Base-by-base conservation (phyloP, 2,797 vertebrate genomes). In the Calcarius lapponicus region DNA sequence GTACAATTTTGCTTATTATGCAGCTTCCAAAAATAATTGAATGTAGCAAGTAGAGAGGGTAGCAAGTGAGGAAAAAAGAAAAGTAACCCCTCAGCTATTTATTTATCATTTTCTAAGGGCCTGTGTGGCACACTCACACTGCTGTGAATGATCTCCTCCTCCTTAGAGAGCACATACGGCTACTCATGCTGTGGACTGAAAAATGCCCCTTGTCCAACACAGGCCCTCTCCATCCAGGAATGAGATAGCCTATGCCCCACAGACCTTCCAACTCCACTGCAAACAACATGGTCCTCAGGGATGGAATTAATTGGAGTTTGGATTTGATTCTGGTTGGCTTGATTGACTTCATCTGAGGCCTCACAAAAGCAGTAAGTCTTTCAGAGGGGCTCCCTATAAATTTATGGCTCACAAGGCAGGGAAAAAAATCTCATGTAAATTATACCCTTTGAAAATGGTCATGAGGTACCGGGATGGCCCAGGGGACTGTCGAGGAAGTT, bases 361-460 rank as follows among this genome's bases (percentile, higher is more conserved):
- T 87, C 80, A 89, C 94, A 96, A 95, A 96, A 94, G 93, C 91
- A 93, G 64, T 96, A 95, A 96, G 91, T 89, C 95, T 97, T 96
- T 92, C 95, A 90, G 67, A 95, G 88, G 88, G 91, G 83, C 88
- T 96, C 57, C 67, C 90, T 93, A 84, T 85, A 96, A 96, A 96
- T 97, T 95, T 96, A 94, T 96, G 92, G 91, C 91, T 95, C 95
- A 95, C 42, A 50, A 93, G 74, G 74, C 95, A 90, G 70, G 84
- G 61, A 87, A 86, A 92, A 90, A 95, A 95, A 86, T 58, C 88
- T 94, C 92, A 92, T 96, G 91, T 96, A 96, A 96, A 96, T 96
- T 88, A 96, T 94, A 95, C 74, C 91, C 93, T 96, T 86, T 96
- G 93, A 95, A 95, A 95, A 95, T 92, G 71, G 78, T 95, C 94